A percentile compares a stretch with the other conserved stretches of the same genome.
Conservation (phyloP, 1,140 invertebrate genomes). For the Drosophila kohkoa region DNA sequence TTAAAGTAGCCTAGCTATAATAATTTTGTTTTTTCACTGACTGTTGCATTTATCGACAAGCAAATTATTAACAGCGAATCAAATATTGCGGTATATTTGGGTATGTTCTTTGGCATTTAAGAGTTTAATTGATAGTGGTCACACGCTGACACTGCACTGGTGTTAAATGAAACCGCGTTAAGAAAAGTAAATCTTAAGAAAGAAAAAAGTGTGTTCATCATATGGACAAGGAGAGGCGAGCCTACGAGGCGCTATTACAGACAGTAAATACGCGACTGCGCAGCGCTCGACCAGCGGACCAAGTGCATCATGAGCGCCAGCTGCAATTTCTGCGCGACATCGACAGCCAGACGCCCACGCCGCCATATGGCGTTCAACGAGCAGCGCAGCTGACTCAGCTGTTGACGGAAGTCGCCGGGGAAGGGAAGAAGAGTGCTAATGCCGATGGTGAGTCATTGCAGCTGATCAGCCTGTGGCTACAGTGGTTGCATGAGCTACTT, state of each 20-base stretch:
- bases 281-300: constrained; percentile 3
- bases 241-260: constrained; percentile 42
- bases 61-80: too few species aligned
- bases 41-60: too few species aligned
- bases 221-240: constrained; percentile 61
- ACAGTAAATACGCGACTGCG: constrained; percentile 22
- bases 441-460: constrained; percentile 10
- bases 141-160: too few species aligned
- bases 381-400: constrained; percentile 47
- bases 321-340: constrained; percentile 44
- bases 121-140: too few species aligned
- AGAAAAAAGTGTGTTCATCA: too few species aligned
- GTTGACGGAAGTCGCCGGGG: constrained; percentile 25
- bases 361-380: constrained; percentile 18
- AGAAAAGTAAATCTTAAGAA: too few species aligned
- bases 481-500: constrained; percentile 58
- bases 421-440: too few species aligned
- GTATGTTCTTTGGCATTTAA: too few species aligned
- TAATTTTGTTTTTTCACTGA: too few species aligned
- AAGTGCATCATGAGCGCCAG: constrained; percentile 32
- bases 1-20: too few species aligned
- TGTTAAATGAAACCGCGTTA: too few species aligned
- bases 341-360: constrained; percentile 6
- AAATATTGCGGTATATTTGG: too few species aligned
- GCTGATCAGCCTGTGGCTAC: constrained; percentile 43